Conservation (phyloP, 2,797 vertebrate species). For the Eremophila alpestris region DNA sequence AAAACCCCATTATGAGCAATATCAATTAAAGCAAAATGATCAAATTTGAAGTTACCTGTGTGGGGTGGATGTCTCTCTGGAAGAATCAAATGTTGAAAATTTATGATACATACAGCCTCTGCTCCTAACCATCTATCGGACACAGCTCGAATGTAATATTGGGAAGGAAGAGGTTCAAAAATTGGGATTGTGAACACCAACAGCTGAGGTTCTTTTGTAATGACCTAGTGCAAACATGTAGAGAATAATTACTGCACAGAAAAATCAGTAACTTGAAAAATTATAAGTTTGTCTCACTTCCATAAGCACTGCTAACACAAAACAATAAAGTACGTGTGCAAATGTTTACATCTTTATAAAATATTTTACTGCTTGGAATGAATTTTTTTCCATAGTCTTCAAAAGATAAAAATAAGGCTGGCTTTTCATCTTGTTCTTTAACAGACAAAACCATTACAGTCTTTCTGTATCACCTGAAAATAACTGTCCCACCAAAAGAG, state of each 20-base stretch:
- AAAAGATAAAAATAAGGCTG: background rate
- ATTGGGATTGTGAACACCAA: constrained; percentile 97
- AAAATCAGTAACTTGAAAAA: constrained; percentile 16
- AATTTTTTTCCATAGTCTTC: background rate
- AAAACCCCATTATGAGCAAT: background rate
- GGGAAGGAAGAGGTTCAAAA: constrained; percentile 95
- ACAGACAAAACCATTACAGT: background rate
- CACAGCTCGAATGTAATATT: constrained; percentile 95
- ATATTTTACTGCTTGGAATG: background rate
- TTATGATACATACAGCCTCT: constrained; percentile 93
- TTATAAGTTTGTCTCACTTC: background rate
- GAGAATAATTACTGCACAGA: constrained; percentile 17
- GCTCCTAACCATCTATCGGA: constrained; percentile 97
- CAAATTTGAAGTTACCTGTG: constrained; percentile 83
- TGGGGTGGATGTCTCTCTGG: constrained; percentile 97
- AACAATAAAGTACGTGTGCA: background rate
- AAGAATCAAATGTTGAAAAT: constrained; percentile 97
- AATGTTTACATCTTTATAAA: background rate
- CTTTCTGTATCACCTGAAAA: background rate
- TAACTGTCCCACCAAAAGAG: background rate
- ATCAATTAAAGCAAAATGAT: background rate
- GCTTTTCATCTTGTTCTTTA: background rate
- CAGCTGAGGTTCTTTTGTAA: constrained; percentile 87
- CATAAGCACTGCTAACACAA: background rate
- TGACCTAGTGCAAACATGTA: constrained; percentile 80